Percentiles rank a stretch among this genome's conserved stretches.
Evolutionary conservation across 2,888 invertebrate genomes (phyloP).

Genomic region (Spodoptera littoralis): DNA sequence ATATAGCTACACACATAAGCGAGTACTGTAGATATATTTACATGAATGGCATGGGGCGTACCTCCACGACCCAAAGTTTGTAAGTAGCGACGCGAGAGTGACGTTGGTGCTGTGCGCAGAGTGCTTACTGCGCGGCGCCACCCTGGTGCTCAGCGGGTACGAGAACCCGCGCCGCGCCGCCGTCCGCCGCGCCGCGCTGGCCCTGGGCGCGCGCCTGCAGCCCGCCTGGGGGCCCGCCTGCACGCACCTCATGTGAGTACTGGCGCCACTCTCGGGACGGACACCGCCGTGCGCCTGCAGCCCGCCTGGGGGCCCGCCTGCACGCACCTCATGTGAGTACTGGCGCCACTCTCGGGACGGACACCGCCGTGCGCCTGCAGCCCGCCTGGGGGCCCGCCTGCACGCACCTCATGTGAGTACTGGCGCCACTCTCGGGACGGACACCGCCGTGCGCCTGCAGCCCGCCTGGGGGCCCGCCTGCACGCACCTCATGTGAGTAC

Average conservation of each 20-base stretch:
- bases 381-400: neutral
- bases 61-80: no score
- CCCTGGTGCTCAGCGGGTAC: constrained; percentile 96
- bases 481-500: neutral
- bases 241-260: constrained; percentile 95
- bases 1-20: no score
- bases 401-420: neutral
- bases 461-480: neutral
- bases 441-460: constrained; percentile 92
- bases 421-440: no score
- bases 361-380: constrained; percentile 92
- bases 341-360: no score
- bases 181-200: constrained; percentile 91
- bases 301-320: neutral
- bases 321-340: neutral
- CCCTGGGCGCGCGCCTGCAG: constrained; percentile 94
- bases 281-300: constrained; percentile 92
- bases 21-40: no score
- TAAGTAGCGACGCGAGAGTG: no score
- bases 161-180: constrained; percentile 93
- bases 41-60: no score
- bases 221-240: constrained; percentile 92
- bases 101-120: constrained; percentile 2
- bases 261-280: neutral
- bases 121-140: constrained; percentile 89